Base-by-base conservation (phyloP, 1,140 invertebrate genomes). In the Tetragnatha versicolor region DNA sequence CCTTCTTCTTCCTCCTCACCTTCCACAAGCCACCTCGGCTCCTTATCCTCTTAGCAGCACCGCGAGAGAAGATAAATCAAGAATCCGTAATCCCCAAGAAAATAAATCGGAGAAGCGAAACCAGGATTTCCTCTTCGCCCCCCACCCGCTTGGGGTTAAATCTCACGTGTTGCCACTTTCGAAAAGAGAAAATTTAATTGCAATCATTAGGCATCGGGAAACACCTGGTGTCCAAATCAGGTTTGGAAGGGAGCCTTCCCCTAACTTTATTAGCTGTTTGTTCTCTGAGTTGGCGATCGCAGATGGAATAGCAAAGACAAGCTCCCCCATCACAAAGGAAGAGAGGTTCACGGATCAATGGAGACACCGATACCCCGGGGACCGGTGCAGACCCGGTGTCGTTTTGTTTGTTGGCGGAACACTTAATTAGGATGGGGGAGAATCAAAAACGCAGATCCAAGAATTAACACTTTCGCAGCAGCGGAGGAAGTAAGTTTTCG, bases 161-260 rank as follows among this genome's bases (percentile, higher is more conserved):
- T 29, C 47, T 68, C 42, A 68, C 65, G 39, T 47, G 31, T n/a
- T 9, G 45, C 45, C n/a, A 29, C 60, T 63, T 37, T 45, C n/a
- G n/a, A n/a, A n/a, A n/a, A n/a, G n/a, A 47, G 63, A 68, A 68
- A 68, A 68, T 55, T 70, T 70, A 70, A 70, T 70, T 70, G 68
- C 49, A 70, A 70, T 70, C 68, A 55, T 70, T 55, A 70, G 39
- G 68, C 35, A 70, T 55, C 68, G 33, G 3, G 27, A n/a, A 55
- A 53, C 68, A 70, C 68, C 68, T 70, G 68, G 68, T 55, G 68
- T 70, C 68, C 68, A 55, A 70, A 70, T 70, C 51, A 55, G 42
- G 68, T 47, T 58, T 53, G 33, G 42, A 20, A 17, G 68, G 4
- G 12, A 10, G 22, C 68, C 51, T 39, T 9, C 45, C n/a, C 10